A percentile compares a stretch with the other conserved stretches of the same genome.
These are phyloP conservation scores for Corvus moneduloides DNA, from an alignment of 2,113 vertebrate genomes.

Conservation along the genomic window DNA sequence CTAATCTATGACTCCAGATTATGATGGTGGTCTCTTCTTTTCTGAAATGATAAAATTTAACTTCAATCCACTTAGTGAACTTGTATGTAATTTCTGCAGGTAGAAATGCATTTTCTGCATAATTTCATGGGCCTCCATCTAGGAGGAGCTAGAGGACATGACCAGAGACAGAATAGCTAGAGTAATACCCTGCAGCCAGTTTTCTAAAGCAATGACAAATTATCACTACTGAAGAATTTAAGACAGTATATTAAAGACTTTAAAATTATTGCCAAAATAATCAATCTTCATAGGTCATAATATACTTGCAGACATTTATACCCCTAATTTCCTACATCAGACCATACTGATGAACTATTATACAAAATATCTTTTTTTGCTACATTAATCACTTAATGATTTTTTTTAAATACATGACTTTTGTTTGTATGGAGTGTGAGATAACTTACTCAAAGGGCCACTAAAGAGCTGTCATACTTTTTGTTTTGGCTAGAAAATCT, in stretches of 20 bases:
- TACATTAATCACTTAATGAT: not conserved
- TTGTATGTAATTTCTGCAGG: not conserved
- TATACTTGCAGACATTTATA: not conserved
- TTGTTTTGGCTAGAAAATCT: not conserved
- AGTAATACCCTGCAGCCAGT: not conserved
- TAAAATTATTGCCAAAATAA: not conserved
- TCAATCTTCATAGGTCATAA: not conserved
- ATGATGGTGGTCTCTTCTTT: not conserved
- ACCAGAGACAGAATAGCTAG: not conserved
- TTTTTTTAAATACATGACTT: not conserved
- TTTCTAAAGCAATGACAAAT: not conserved
- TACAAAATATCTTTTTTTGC: not conserved
- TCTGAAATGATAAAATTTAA: not conserved
- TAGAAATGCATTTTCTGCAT: not conserved
- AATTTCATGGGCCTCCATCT: not conserved
- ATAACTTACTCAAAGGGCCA: not conserved
- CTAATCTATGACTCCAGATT: not conserved
- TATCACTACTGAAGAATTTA: not conserved
- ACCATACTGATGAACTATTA: not conserved
- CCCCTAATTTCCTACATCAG: not conserved
- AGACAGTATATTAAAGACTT: not conserved
- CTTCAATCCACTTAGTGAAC: not conserved
- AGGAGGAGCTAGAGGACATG: not conserved
- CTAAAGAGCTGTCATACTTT: not conserved
- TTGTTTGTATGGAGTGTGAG: not conserved